Evolutionary conservation across 2,113 vertebrate genomes (phyloP).

Genomic region (Mixornis gularis): DNA sequence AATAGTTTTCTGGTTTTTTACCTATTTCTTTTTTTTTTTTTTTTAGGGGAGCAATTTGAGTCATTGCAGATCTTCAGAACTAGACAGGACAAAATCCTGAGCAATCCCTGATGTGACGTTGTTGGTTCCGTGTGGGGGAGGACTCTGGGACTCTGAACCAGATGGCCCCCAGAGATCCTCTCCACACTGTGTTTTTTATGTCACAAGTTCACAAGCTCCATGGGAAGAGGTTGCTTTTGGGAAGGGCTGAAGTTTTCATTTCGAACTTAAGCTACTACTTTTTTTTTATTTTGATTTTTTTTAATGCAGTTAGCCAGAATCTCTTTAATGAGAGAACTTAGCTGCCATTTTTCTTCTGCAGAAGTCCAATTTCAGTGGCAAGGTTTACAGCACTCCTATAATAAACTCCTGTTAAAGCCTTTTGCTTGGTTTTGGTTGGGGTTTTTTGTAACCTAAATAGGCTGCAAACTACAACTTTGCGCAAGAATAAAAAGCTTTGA

Average conservation of each 20-base stretch:
- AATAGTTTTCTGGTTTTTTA: not conserved
- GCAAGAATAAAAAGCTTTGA: conserved; percentile 4
- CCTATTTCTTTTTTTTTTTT: not conserved
- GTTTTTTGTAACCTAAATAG: not conserved
- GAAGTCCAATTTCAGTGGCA: not conserved
- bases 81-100: not conserved
- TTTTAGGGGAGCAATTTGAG: not conserved
- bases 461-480: not conserved
- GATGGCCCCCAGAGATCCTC: not conserved
- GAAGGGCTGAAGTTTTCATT: not conserved
- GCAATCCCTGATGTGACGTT: not conserved
- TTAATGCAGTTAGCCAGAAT: not conserved
- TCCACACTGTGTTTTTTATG: not conserved
- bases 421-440: not conserved
- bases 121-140: not conserved
- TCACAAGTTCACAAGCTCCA: not conserved
- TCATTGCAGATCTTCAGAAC: not conserved
- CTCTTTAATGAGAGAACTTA: not conserved
- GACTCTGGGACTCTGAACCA: not conserved
- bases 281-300: not conserved
- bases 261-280: not conserved
- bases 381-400: not conserved
- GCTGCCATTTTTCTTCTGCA: not conserved
- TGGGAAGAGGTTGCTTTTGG: not conserved
- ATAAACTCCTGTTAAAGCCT: not conserved